Conservation (phyloP, 2,797 vertebrate genomes). For the Champsocephalus esox region DNA sequence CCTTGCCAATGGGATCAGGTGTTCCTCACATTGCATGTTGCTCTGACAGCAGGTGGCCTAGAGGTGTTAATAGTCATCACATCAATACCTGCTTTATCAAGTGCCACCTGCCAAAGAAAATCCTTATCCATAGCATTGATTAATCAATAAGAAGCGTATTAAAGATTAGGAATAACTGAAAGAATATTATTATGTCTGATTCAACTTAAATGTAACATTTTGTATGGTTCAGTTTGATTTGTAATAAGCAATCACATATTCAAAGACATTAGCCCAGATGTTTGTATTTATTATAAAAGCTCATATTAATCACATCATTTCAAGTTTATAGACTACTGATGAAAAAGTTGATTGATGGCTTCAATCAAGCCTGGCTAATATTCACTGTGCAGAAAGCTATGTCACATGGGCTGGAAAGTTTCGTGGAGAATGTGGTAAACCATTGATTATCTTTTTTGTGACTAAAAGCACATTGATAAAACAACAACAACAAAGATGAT, state of each 20-base stretch:
- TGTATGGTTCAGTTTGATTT: conserved; percentile 21
- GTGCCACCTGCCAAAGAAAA: neutral
- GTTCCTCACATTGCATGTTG: conserved; percentile 24
- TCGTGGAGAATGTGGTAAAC: conserved; percentile 32
- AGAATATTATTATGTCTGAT: neutral
- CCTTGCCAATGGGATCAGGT: conserved; percentile 46
- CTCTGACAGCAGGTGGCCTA: neutral
- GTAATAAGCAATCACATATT: conserved; percentile 39
- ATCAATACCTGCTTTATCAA: conserved; percentile 15
- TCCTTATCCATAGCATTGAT: neutral
- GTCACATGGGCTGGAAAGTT: conserved; percentile 30
- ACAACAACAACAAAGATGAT: conserved; percentile 13
- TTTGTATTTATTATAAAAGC: conserved; percentile 71
- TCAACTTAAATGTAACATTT: neutral
- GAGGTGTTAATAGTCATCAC: conserved; percentile 24
- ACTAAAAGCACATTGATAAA: conserved; percentile 53
- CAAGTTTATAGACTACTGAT: conserved; percentile 39
- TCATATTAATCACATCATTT: conserved; percentile 57
- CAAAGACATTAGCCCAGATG: conserved; percentile 28
- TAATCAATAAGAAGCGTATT: neutral
- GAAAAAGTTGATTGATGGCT: conserved; percentile 57
- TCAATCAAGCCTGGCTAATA: conserved; percentile 53
- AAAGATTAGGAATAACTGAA: neutral
- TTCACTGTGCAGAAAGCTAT: conserved; percentile 33
- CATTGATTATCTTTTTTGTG: conserved; percentile 27